Conservation (phyloP, 1,140 invertebrate species). For the Drosophila arizonae region DNA sequence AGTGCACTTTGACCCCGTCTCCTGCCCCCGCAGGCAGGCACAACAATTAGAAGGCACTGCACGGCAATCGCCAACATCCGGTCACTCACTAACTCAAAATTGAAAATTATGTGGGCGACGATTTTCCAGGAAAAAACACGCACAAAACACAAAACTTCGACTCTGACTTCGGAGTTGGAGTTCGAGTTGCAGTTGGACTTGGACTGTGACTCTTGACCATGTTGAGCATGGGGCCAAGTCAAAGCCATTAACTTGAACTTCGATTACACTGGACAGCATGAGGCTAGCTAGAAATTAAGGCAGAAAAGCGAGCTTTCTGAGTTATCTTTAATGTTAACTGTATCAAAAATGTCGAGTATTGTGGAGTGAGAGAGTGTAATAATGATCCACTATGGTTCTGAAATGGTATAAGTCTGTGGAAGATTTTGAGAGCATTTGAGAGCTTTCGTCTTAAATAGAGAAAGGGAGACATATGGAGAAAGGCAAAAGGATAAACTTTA, state of each 20-base stretch:
- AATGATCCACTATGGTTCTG: too few relatives aligned
- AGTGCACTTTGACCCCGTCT: constrained; percentile 63
- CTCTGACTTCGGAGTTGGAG: constrained; percentile 8
- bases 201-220: constrained; percentile 61
- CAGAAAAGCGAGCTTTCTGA: neutral
- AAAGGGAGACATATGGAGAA: too few relatives aligned
- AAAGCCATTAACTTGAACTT: constrained; percentile 67
- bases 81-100: constrained; percentile 70
- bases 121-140: constrained; percentile 72
- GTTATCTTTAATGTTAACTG: neutral
- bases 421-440: too few relatives aligned
- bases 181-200: neutral
- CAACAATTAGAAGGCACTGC: constrained; percentile 58
- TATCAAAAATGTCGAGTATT: too few relatives aligned
- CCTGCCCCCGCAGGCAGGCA: constrained; percentile 13
- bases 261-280: constrained; percentile 54
- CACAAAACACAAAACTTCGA: constrained; percentile 41
- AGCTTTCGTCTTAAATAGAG: too few relatives aligned
- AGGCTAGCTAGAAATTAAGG: neutral
- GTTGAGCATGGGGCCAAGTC: constrained; percentile 54
- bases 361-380: too few relatives aligned
- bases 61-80: constrained; percentile 71
- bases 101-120: constrained; percentile 78
- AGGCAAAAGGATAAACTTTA: too few relatives aligned
- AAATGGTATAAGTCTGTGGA: too few relatives aligned